Evolutionary conservation across 2,888 invertebrate genomes (phyloP).

Genomic region (Macaria notata): DNA sequence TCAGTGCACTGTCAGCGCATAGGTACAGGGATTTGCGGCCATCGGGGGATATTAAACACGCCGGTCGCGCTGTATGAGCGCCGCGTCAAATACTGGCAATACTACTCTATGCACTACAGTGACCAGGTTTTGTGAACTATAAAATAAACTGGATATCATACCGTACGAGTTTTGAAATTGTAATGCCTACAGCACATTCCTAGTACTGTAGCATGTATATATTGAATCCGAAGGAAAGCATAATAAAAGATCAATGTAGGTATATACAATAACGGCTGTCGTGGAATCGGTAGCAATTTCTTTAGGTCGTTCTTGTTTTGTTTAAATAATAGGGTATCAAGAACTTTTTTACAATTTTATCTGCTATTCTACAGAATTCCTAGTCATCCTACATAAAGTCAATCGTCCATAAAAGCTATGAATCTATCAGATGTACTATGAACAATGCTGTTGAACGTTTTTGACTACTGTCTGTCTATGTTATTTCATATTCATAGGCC

Average conservation of each 20-base stretch:
- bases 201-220: no score
- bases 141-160: no score
- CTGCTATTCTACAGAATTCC: no score
- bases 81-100: slow-evolving; percentile 33
- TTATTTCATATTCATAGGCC: background rate
- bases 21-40: slow-evolving; percentile 64
- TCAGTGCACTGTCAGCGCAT: slow-evolving; percentile 57
- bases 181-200: no score
- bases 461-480: slow-evolving; percentile 2
- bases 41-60: slow-evolving; percentile 66
- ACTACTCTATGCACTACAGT: slow-evolving; percentile 1
- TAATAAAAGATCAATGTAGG: no score
- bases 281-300: no score
- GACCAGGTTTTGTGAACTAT: background rate
- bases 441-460: slow-evolving; percentile 7
- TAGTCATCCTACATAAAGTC: slow-evolving; percentile 4
- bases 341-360: no score
- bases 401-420: slow-evolving; percentile 21
- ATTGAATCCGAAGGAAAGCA: no score
- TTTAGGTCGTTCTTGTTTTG: no score
- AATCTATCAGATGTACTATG: slow-evolving; percentile 17
- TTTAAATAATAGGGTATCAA: no score
- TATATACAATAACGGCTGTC: no score
- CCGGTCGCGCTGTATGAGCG: slow-evolving; percentile 36
- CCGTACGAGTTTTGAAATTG: no score